Percentiles rank a stretch among this genome's conserved stretches.
Conservation (phyloP, 2,888 invertebrate species). For the Noctua janthina region DNA sequence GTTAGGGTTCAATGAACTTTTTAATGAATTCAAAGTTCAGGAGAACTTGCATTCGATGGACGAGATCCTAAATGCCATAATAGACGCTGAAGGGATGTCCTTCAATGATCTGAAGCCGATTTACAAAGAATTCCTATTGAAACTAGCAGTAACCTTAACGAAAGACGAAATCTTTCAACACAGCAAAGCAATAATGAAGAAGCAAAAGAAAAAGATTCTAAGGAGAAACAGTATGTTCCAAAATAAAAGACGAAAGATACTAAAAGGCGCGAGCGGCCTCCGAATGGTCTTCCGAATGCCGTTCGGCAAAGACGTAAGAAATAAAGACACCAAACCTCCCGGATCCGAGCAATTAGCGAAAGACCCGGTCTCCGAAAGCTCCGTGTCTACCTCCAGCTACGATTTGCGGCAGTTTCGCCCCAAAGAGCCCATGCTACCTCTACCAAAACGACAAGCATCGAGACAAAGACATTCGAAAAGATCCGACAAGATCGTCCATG, state of each 20-base stretch:
- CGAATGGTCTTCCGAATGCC: conserved; percentile 92
- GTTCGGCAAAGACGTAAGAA: conserved; percentile 85
- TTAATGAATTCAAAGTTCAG: conserved; percentile 96
- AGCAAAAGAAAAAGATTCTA: conserved; percentile 93
- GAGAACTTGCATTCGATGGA: conserved; percentile 97
- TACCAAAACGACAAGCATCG: conserved; percentile 84
- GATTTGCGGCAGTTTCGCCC: conserved; percentile 91
- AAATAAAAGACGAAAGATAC: conserved; percentile 90
- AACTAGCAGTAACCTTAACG: conserved; percentile 96
- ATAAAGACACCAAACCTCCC: conserved; percentile 78
- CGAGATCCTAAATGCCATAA: conserved; percentile 96
- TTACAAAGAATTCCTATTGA: conserved; percentile 96
- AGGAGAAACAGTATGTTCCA: conserved; percentile 90
- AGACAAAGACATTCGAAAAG: conserved; percentile 85
- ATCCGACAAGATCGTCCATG: conserved; percentile 83
- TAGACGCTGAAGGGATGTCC: conserved; percentile 97
- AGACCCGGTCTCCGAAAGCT: conserved; percentile 89
- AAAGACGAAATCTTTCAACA: conserved; percentile 97
- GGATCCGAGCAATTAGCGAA: conserved; percentile 76
- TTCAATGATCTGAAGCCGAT: conserved; percentile 97
- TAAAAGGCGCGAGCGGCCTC: conserved; percentile 91
- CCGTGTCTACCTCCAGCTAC: conserved; percentile 91
- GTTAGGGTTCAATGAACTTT: conserved; percentile 96
- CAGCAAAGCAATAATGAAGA: conserved; percentile 96
- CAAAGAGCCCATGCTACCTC: conserved; percentile 86